A percentile compares a stretch with the other conserved stretches of the same genome.
Conservation (phyloP, 2,797 vertebrate species). For the Acrocephalus scirpaceus region DNA sequence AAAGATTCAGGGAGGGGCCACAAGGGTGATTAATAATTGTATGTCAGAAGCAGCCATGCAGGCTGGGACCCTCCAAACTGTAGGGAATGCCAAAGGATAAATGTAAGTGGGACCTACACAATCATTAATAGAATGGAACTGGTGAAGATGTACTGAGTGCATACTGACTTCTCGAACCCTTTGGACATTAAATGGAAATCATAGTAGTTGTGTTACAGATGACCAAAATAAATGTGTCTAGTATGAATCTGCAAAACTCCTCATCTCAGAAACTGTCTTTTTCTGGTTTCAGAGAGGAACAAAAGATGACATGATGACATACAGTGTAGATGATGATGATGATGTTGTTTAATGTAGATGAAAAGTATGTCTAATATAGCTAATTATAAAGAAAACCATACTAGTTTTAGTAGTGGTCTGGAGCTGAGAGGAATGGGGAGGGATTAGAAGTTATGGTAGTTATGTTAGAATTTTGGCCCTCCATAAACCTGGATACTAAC, state of each 20-base stretch:
- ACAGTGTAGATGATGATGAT: background rate
- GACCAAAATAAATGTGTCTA: background rate
- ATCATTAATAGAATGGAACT: background rate
- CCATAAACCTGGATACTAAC: background rate
- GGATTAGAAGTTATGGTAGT: background rate
- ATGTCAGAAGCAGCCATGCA: background rate
- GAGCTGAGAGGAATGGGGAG: background rate
- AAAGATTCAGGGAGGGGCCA: background rate
- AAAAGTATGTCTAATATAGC: background rate
- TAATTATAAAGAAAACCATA: background rate
- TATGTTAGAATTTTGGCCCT: background rate
- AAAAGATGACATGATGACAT: background rate
- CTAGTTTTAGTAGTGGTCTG: background rate
- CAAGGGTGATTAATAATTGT: background rate
- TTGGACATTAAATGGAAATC: background rate
- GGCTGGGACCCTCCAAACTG: background rate
- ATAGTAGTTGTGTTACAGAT: background rate
- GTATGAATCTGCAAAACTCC: background rate
- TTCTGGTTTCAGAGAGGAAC: background rate
- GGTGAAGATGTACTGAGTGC: background rate
- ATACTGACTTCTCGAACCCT: background rate
- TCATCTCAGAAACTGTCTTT: background rate
- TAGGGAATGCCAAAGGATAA: background rate
- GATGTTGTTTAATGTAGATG: background rate
- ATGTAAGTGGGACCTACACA: background rate